Conservation (phyloP, 2,888 invertebrate genomes). For the Slavum lentiscoides region DNA sequence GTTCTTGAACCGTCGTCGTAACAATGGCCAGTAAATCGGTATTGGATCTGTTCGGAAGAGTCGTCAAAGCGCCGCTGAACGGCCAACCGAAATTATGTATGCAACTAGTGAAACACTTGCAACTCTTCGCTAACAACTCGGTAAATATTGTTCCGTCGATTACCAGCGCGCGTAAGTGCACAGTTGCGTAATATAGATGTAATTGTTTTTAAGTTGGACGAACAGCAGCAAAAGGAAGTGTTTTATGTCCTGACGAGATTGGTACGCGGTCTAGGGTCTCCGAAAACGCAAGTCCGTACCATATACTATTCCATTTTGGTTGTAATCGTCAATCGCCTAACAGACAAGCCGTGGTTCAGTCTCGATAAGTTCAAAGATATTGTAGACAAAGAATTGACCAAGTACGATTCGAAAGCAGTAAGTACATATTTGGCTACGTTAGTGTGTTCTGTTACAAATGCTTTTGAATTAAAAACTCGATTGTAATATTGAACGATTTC, state of each 20-base stretch:
- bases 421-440: neutral
- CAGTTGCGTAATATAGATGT: neutral
- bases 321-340: slow-evolving; percentile 20
- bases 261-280: slow-evolving; percentile 73
- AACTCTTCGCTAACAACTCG: neutral
- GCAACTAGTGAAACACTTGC: slow-evolving; percentile 53
- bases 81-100: slow-evolving; percentile 52
- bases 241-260: slow-evolving; percentile 71
- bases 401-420: slow-evolving; percentile 54
- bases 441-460: neutral
- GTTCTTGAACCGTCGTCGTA: neutral
- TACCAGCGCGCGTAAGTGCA: neutral
- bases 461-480: neutral
- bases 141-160: neutral
- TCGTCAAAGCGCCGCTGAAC: slow-evolving; percentile 44
- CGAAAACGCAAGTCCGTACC: slow-evolving; percentile 57
- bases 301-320: slow-evolving; percentile 53
- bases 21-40: slow-evolving; percentile 52
- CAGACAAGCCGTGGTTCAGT: slow-evolving; percentile 28
- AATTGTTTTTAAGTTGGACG: slow-evolving; percentile 61
- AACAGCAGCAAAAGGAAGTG: slow-evolving; percentile 63
- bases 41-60: slow-evolving; percentile 52
- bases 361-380: slow-evolving; percentile 51
- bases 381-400: slow-evolving; percentile 53
- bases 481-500: neutral